These are phyloP conservation scores for Trypoxylon attenuatum DNA, from an alignment of 2,888 invertebrate species.

Conservation along the genomic window DNA sequence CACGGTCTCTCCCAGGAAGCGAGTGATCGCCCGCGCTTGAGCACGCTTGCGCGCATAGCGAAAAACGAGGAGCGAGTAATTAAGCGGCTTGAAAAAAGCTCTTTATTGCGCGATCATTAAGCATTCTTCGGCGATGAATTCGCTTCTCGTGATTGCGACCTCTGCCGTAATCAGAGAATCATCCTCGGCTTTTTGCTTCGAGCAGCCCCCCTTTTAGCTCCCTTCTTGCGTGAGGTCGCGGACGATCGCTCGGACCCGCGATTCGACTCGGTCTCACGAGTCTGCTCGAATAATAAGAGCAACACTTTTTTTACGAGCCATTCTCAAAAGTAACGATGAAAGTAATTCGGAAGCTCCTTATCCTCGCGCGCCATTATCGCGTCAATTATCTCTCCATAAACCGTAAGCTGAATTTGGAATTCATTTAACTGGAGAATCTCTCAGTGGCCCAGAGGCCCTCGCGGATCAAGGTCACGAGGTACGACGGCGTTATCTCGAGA, in stretches of 20 bases:
- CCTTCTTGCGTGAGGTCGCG: slow-evolving; percentile 41
- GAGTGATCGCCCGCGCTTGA: background rate
- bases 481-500: slow-evolving; percentile 36
- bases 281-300: background rate
- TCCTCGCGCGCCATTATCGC: background rate
- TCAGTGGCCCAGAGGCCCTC: background rate
- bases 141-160: slow-evolving; percentile 38
- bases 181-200: slow-evolving; percentile 30
- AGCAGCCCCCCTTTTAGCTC: slow-evolving; percentile 1
- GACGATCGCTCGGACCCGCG: slow-evolving; percentile 34
- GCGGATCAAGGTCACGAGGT: slow-evolving; percentile 50
- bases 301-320: background rate
- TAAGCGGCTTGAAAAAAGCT: slow-evolving; percentile 36
- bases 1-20: too few species aligned
- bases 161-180: slow-evolving; percentile 37
- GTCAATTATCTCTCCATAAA: background rate
- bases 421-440: background rate
- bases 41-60: slow-evolving; percentile 1
- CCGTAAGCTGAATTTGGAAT: background rate
- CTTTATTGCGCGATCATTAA: slow-evolving; percentile 44
- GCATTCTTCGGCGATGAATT: slow-evolving; percentile 43
- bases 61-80: slow-evolving; percentile 37
- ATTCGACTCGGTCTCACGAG: background rate
- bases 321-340: slow-evolving; percentile 1
- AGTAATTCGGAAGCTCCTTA: background rate